Conservation (phyloP, 2,113 vertebrate species). For the Sminthopsis crassicaudata region DNA sequence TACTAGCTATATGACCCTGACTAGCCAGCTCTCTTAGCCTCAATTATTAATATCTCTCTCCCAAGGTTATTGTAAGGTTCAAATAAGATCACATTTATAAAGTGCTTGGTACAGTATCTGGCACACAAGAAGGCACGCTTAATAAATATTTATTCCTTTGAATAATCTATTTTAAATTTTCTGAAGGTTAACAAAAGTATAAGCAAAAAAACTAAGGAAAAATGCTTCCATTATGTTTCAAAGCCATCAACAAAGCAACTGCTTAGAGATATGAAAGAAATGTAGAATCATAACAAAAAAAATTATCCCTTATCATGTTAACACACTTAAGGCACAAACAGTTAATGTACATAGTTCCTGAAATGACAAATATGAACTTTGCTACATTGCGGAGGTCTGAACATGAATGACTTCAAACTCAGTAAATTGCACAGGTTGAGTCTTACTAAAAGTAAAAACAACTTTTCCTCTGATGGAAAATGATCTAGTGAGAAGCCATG, state of each 20-base stretch:
- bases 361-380: slow-evolving; percentile 32
- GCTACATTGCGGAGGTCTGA: neutral
- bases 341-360: neutral
- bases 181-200: neutral
- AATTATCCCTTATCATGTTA: slow-evolving; percentile 38
- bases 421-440: too few species aligned
- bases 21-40: neutral
- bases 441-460: too few species aligned
- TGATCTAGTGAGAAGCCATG: too few species aligned
- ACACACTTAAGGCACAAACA: slow-evolving; percentile 34
- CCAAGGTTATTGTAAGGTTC: neutral
- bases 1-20: neutral
- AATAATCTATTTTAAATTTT: slow-evolving; percentile 23
- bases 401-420: neutral
- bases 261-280: slow-evolving; percentile 49
- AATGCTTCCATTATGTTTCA: slow-evolving; percentile 22
- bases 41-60: neutral
- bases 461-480: too few species aligned
- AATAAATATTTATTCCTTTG: neutral
- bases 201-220: neutral
- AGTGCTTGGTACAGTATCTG: too few species aligned
- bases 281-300: neutral
- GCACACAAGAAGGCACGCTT: too few species aligned
- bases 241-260: slow-evolving; percentile 9
- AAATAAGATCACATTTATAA: too few species aligned